Evolutionary conservation across 1,140 invertebrate species (phyloP).

Genomic region (Drosophila ananassae): DNA sequence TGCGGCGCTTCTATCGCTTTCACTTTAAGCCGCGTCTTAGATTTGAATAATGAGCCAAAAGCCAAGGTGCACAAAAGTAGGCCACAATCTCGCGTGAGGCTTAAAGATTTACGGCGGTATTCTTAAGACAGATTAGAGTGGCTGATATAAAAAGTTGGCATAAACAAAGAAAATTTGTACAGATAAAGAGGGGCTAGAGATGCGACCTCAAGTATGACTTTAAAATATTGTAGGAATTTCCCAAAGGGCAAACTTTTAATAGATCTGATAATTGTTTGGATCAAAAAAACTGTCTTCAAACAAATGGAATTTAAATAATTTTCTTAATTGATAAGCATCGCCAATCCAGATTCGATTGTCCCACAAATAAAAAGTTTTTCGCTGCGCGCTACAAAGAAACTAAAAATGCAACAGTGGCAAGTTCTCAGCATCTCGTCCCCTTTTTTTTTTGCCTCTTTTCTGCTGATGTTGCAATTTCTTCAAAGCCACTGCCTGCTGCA

Average conservation of each 20-base stretch:
- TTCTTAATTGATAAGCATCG: slow-evolving; percentile 45
- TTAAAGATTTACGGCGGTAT: slow-evolving; percentile 46
- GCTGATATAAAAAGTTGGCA: slow-evolving; percentile 27
- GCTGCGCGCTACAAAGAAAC: slow-evolving; percentile 15
- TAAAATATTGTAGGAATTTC: background rate
- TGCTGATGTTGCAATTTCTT: slow-evolving; percentile 50
- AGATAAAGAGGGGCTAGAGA: background rate
- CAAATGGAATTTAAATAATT: slow-evolving; percentile 42
- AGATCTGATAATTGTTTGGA: too few relatives aligned
- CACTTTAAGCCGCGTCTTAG: slow-evolving; percentile 61
- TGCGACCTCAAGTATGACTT: slow-evolving; percentile 14
- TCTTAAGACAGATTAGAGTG: slow-evolving; percentile 40
- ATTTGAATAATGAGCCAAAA: slow-evolving; percentile 67
- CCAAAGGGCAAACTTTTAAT: too few relatives aligned
- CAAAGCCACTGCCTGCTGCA: slow-evolving; percentile 40
- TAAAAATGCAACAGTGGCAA: slow-evolving; percentile 67
- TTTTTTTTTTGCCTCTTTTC: slow-evolving; percentile 22
- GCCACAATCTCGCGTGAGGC: slow-evolving; percentile 34
- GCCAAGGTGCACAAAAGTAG: slow-evolving; percentile 42
- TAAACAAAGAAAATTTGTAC: slow-evolving; percentile 31
- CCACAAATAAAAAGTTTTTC: slow-evolving; percentile 44
- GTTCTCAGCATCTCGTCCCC: slow-evolving; percentile 7
- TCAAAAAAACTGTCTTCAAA: background rate
- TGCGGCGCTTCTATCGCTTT: slow-evolving; percentile 15
- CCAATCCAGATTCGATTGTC: slow-evolving; percentile 1